Evolutionary conservation across 2,113 vertebrate genomes (phyloP).

Genomic region (Promerops cafer): DNA sequence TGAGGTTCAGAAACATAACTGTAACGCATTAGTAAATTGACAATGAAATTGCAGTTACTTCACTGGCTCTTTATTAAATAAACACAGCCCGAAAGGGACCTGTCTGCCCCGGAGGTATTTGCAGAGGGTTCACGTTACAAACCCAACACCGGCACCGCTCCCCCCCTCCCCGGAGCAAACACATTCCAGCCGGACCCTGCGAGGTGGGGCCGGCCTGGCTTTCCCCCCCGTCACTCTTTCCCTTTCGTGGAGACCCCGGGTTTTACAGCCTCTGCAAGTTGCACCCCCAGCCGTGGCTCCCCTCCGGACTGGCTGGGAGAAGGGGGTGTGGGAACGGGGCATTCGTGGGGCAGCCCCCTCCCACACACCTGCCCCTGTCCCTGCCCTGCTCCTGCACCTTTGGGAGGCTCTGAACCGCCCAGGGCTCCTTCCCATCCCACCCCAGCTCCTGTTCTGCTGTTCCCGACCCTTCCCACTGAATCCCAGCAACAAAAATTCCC

Average conservation of each 20-base stretch:
- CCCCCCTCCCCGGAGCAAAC: slow-evolving; percentile 49
- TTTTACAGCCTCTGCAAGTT: not conserved
- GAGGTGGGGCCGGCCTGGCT: slow-evolving; percentile 45
- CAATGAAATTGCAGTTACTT: slow-evolving; percentile 72
- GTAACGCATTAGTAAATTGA: slow-evolving; percentile 70
- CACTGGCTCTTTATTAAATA: slow-evolving; percentile 72
- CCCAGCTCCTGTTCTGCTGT: not conserved
- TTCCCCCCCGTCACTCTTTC: not conserved
- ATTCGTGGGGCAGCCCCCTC: not conserved
- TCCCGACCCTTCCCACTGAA: not conserved
- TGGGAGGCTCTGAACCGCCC: not conserved
- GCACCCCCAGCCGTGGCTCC: not conserved
- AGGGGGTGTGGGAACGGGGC: fast-evolving
- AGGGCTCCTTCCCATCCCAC: not conserved
- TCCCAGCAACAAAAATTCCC: not conserved
- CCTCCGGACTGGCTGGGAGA: not conserved
- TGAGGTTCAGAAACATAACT: slow-evolving; percentile 75
- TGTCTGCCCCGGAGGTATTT: slow-evolving; percentile 65
- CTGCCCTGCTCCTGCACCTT: not conserved
- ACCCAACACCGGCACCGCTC: slow-evolving; percentile 54
- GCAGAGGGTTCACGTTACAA: slow-evolving; percentile 69
- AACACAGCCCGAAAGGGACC: slow-evolving; percentile 63
- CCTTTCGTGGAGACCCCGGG: not conserved
- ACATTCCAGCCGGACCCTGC: slow-evolving; percentile 64
- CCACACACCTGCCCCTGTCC: not conserved